Conservation (phyloP, 2,113 vertebrate species). For the Ariopsis seemanni region DNA sequence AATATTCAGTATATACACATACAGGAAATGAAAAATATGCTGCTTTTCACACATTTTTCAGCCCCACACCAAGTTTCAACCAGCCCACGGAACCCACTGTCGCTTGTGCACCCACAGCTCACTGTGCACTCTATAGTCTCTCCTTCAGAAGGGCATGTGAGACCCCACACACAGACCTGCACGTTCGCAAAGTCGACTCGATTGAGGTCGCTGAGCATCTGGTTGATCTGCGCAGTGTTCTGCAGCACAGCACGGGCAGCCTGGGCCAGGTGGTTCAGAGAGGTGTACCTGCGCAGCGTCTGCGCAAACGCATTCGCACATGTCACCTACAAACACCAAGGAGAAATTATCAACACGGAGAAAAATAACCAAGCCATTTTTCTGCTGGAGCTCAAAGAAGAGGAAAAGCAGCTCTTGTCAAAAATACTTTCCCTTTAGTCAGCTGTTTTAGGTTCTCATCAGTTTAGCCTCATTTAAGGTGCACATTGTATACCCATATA, state of each 20-base stretch:
- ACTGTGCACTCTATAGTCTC: background rate
- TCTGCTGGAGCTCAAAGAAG: background rate
- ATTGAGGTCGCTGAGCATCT: slow-evolving; percentile 94
- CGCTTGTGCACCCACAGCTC: background rate
- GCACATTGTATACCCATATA: background rate
- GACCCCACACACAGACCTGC: slow-evolving; percentile 67
- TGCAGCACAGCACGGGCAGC: slow-evolving; percentile 89
- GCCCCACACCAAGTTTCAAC: background rate
- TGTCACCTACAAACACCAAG: slow-evolving; percentile 74
- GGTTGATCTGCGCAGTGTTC: slow-evolving; percentile 91
- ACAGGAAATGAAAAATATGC: background rate
- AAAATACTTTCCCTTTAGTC: background rate
- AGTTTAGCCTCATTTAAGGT: background rate
- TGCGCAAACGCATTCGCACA: slow-evolving; percentile 90
- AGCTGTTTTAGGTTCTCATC: background rate
- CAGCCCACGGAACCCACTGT: background rate
- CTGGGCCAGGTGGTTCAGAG: slow-evolving; percentile 89
- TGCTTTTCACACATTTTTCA: too few species aligned
- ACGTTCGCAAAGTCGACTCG: slow-evolving; percentile 92
- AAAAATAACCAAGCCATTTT: background rate
- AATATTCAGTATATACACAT: background rate
- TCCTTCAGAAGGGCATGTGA: background rate
- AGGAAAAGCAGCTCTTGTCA: background rate
- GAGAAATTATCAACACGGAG: background rate
- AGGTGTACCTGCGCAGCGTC: slow-evolving; percentile 89